phyloP scores from a whole-genome alignment of 2,113 vertebrate species.

The Seriola quinqueradiata region DNA sequence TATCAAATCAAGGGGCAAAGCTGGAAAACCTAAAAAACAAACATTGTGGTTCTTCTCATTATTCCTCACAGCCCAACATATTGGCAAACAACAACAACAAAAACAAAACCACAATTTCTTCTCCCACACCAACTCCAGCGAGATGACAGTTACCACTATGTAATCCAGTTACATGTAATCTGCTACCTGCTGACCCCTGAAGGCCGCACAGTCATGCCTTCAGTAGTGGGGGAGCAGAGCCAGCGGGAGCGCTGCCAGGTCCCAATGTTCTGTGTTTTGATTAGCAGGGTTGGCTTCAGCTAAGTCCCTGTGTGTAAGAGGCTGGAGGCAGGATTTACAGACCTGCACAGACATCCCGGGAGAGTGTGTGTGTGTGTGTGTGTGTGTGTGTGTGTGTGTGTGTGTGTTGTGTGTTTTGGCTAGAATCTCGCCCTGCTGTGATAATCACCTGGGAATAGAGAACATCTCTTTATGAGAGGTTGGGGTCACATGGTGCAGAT shows the following conservation, averaged over 20 bases:
- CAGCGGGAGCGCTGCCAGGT: conserved; percentile 53
- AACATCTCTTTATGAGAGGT: conserved; percentile 66
- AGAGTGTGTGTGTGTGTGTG: conserved; percentile 23
- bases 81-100: too few species aligned
- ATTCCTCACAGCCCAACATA: too few species aligned
- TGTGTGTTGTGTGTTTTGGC: conserved; percentile 48
- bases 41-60: not conserved
- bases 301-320: conserved; percentile 69
- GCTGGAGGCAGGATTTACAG: conserved; percentile 67
- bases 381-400: conserved; percentile 1
- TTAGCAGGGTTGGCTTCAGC: conserved; percentile 63
- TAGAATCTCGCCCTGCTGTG: not conserved
- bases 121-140: not conserved
- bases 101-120: too few species aligned
- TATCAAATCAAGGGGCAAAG: too few species aligned
- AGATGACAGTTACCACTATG: not conserved
- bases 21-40: not conserved
- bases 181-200: conserved; percentile 10
- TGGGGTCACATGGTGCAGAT: conserved; percentile 31
- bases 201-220: not conserved
- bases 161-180: conserved; percentile 17
- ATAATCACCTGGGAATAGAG: conserved; percentile 69
- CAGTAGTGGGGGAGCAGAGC: conserved; percentile 6
- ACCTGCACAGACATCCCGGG: conserved; percentile 21
- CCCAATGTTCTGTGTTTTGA: conserved; percentile 72